A percentile compares a stretch with the other conserved stretches of the same genome.
Conservation (phyloP, 2,113 vertebrate species). For the Acanthisitta chloris region DNA sequence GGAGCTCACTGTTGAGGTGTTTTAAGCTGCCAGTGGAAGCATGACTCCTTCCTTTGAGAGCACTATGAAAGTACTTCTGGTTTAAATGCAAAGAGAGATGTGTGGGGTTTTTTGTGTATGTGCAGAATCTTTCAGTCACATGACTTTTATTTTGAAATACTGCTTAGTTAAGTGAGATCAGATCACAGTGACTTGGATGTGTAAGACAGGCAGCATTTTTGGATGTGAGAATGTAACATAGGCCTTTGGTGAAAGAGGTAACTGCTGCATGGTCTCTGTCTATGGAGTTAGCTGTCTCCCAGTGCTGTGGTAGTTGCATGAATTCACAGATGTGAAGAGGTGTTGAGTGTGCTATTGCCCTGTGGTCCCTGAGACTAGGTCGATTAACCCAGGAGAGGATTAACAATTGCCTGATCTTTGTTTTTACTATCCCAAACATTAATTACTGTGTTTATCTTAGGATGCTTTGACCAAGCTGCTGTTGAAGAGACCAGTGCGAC, state of each 20-base stretch:
- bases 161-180: background rate
- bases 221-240: background rate
- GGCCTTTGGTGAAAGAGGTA: background rate
- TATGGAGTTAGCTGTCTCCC: background rate
- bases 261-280: background rate
- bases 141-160: background rate
- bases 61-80: background rate
- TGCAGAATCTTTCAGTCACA: background rate
- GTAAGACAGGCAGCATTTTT: background rate
- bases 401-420: background rate
- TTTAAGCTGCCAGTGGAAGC: background rate
- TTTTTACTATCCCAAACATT: background rate
- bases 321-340: background rate
- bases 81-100: background rate
- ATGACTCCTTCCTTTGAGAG: background rate
- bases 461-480: conserved; percentile 87
- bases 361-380: background rate
- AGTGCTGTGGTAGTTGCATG: background rate
- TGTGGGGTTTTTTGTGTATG: background rate
- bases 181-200: background rate
- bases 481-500: conserved; percentile 80
- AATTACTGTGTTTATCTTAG: conserved; percentile 63
- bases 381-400: background rate
- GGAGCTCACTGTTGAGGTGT: background rate
- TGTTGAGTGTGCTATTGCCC: background rate